Evolutionary conservation across 92 coral and sea anemone species (phyloP).

Genomic region (Montipora capitata): DNA sequence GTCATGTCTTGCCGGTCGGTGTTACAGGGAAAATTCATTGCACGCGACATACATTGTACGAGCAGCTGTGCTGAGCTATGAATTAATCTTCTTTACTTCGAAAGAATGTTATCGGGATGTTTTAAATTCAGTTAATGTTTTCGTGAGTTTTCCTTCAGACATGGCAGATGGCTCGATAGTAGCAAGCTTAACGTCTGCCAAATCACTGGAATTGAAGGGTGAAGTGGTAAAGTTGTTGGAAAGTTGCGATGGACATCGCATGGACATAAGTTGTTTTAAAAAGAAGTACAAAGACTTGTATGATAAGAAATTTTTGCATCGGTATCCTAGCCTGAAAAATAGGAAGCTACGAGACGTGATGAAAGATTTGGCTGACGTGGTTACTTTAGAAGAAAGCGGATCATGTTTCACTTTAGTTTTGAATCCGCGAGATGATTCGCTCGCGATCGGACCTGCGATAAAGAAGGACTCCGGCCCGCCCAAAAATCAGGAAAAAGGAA

Average conservation of each 20-base stretch:
- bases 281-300: conserved; percentile 2
- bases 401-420: neutral
- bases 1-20: too few species aligned
- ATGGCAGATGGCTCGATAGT: conserved; percentile 18
- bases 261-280: conserved; percentile 12
- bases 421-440: neutral
- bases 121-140: neutral
- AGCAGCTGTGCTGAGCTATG: too few species aligned
- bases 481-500: neutral
- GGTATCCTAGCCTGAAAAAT: neutral
- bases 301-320: neutral
- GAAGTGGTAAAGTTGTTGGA: conserved; percentile 1
- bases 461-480: neutral
- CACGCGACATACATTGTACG: too few species aligned
- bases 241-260: conserved; percentile 10
- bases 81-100: too few species aligned
- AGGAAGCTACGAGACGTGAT: neutral
- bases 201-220: conserved; percentile 5
- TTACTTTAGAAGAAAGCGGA: neutral
- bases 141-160: neutral
- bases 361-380: conserved; percentile 10
- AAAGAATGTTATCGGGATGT: neutral
- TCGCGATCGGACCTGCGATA: neutral
- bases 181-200: neutral
- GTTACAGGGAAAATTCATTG: too few species aligned